Base-by-base conservation (phyloP, 2,888 invertebrate genomes). In the Xylophagus ater region DNA sequence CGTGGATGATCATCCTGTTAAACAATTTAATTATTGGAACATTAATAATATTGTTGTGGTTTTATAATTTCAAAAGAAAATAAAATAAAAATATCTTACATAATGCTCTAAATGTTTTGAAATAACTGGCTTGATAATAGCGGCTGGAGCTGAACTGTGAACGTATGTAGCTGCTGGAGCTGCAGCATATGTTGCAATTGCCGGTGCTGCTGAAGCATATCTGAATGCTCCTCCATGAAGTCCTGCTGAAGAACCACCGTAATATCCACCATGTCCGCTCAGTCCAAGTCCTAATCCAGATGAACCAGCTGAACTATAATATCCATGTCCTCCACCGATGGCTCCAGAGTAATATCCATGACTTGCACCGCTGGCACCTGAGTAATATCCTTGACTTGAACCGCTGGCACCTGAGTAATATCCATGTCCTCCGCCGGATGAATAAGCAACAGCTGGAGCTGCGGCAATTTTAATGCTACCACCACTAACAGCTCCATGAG, bases 1-100 rank as follows among this genome's bases (percentile, higher is more conserved):
- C 75, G 67, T 8, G 78, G 76, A 61, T 78, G 73, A 39, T 73
- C 70, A 55, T 78, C 73, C 78, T 78, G 60, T 21, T 47, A 47
- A 40, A 2, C n/a, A 15, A 24, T 25, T n/a, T 25, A 34, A 17
- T 7, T 8, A 17, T 23, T 5, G 4, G 14, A 7, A 30, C 5
- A 7, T 30, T 13, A 9, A 21, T 21, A 21, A 9, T 5, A 21
- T 21, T 9, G 9, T 21, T 7, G 21, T 21, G 21, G 21, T 9
- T 7, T 21, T 7, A 21, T 7, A 7, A 9, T 21, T 21, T 7
- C 6, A 7, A 21, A 9, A 21, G 21, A 28, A 12, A 36, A 20
- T 25, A 10, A 21, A 15, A 14, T 17, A 15, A 18, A 19, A 17
- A 28, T 29, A 33, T 38, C 74, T 73, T 57, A 76, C 76, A 54